A percentile compares a stretch with the other conserved stretches of the same genome.
Conservation (phyloP, 2,113 vertebrate genomes). For the Heliornis fulica region DNA sequence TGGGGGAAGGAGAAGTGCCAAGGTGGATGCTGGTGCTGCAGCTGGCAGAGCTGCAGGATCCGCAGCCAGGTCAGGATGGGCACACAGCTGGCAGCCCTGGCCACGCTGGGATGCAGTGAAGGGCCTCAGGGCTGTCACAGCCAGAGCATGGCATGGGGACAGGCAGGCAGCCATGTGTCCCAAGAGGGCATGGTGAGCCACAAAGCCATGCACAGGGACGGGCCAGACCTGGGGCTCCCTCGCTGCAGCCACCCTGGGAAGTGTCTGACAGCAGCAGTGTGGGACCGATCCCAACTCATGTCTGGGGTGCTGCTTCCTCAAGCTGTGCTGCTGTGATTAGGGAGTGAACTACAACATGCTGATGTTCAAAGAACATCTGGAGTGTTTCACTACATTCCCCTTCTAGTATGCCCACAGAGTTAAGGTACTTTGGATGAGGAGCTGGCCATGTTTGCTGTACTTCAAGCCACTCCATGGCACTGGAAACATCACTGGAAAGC, state of each 20-base stretch:
- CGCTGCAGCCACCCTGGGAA: neutral
- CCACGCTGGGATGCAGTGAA: neutral
- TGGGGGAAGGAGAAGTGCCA: neutral
- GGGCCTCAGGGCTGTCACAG: neutral
- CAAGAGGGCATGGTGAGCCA: neutral
- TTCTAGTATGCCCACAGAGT: neutral
- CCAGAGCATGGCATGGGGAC: neutral
- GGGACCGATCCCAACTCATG: accelerated
- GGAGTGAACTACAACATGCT: neutral
- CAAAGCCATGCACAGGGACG: accelerated
- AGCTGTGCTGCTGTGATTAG: accelerated
- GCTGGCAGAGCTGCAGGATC: neutral
- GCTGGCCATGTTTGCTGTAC: neutral
- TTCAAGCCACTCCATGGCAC: neutral
- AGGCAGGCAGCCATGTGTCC: neutral
- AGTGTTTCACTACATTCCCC: neutral
- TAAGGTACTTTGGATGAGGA: neutral
- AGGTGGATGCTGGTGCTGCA: neutral
- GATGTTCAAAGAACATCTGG: neutral
- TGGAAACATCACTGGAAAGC: neutral
- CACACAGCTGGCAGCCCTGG: accelerated
- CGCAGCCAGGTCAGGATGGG: neutral
- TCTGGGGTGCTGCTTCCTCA: neutral
- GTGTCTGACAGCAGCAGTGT: accelerated
- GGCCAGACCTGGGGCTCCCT: neutral